Evolutionary conservation across 2,797 vertebrate species (phyloP), one percentile per base, ranked within the genome.

Genomic region (Danio choprae): DNA sequence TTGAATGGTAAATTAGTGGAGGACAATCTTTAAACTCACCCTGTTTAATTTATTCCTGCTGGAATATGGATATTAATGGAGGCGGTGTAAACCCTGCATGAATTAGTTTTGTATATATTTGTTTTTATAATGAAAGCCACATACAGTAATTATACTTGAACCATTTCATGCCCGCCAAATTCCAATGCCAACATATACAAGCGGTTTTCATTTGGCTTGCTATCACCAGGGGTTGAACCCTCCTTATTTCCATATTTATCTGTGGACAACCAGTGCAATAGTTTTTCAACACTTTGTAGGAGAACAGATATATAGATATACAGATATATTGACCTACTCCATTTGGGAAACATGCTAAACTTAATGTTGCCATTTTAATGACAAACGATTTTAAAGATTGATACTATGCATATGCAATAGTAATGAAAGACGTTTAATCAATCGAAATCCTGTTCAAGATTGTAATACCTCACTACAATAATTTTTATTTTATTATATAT

Each of bases 261-360:
- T 44, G 38, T 79, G 71, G 82, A 70, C 73, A 87, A 67, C 58
- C 80, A 77, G 80, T 88, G 89, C 86, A 90, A 89, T 91, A 91
- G 65, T 79, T 81, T n/a, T 71, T 78, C 60, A 69, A 64, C 68
- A 71, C 77, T 79, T 83, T 72, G 9, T 87, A 76, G 64, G 80
- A 67, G 56, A 82, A 80, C 77, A 65, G 55, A 77, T 74, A 29
- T 29, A 29, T 29, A 29, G 29, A 29, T 3, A 29, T 29, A 80
- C 77, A 65, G 55, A 77, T 74, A 74, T 41, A 29, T 64, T 80
- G 77, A 11, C 41, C 75, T 82, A 81, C 71, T 74, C 58, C 87
- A 86, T 71, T 46, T 40, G 55, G 75, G 15, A 70, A 71, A 72
- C n/a, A 59, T 50, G 15, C 59, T 38, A 1, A 68, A 64, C 62